phyloP scores from a whole-genome alignment of 2,113 vertebrate species.

The Megaptera novaeangliae region DNA sequence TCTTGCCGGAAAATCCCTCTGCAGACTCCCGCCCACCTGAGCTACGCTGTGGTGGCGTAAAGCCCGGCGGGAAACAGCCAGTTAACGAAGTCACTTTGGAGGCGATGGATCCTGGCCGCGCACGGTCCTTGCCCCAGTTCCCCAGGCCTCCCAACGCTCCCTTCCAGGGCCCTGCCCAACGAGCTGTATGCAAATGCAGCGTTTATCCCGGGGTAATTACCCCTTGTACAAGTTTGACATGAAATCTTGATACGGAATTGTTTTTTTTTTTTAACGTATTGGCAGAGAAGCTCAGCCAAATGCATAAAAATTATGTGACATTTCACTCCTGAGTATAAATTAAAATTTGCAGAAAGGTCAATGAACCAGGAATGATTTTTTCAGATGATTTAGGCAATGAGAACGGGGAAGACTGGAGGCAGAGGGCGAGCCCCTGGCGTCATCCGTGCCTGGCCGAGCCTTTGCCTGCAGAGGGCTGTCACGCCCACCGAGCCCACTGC shows the following conservation, averaged over 20 bases:
- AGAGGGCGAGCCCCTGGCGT: fast-evolving
- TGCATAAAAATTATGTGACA: conserved; percentile 53
- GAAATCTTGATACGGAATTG: conserved; percentile 20
- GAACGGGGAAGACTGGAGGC: neutral
- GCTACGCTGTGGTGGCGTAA: neutral
- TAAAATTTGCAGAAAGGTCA: conserved; percentile 63
- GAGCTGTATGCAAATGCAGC: neutral
- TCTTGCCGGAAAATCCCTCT: fast-evolving
- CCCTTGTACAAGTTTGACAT: neutral
- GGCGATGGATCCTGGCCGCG: neutral
- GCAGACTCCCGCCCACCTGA: neutral
- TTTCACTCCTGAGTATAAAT: conserved; percentile 72
- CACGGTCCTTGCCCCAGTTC: neutral
- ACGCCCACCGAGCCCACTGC: neutral
- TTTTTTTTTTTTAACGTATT: conserved; percentile 32
- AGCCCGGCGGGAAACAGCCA: neutral
- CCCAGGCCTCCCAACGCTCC: neutral
- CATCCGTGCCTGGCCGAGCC: fast-evolving
- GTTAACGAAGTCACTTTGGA: neutral
- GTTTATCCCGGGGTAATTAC: conserved; percentile 1
- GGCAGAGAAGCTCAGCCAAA: neutral
- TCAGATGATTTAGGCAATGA: neutral
- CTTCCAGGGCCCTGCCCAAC: neutral
- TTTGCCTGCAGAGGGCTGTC: neutral
- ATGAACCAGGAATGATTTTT: conserved; percentile 25